phyloP scores from a whole-genome alignment of 2,113 vertebrate species.

The Microtus oregoni region DNA sequence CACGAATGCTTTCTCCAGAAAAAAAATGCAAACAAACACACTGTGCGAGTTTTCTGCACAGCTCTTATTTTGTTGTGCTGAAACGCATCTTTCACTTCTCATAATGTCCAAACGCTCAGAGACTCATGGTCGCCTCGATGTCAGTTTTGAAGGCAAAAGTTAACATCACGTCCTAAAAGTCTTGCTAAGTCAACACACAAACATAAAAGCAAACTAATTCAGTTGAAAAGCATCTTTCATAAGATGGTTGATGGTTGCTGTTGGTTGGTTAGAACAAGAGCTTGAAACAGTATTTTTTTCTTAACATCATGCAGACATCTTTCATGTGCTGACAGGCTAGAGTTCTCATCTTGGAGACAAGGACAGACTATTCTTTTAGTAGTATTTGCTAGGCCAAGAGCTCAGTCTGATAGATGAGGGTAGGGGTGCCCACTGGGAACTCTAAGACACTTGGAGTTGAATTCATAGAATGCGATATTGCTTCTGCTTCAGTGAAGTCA shows the following conservation, averaged over 20 bases:
- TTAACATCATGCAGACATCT: neutral
- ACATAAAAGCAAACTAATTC: constrained; percentile 52
- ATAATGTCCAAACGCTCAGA: constrained; percentile 24
- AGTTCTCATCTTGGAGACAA: constrained; percentile 16
- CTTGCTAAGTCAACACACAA: constrained; percentile 14
- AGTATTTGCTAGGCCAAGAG: constrained; percentile 39
- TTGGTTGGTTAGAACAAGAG: constrained; percentile 43
- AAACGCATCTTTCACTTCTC: neutral
- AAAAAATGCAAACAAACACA: neutral
- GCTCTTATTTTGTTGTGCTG: neutral
- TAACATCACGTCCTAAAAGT: neutral
- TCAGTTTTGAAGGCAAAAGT: constrained; percentile 31
- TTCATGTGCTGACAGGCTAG: neutral
- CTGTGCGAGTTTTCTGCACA: neutral
- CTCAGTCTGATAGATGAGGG: neutral
- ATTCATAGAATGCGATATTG: constrained; percentile 33
- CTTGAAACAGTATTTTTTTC: constrained; percentile 7
- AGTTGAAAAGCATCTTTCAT: constrained; percentile 47
- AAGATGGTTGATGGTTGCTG: constrained; percentile 26
- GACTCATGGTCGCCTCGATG: neutral
- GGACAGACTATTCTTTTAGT: neutral
- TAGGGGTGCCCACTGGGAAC: neutral
- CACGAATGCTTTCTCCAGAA: constrained; percentile 11
- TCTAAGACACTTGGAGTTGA: constrained; percentile 27
- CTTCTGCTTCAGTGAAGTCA: neutral